Base-by-base conservation (phyloP, 2,113 vertebrate species). In the Corapipo altera region DNA sequence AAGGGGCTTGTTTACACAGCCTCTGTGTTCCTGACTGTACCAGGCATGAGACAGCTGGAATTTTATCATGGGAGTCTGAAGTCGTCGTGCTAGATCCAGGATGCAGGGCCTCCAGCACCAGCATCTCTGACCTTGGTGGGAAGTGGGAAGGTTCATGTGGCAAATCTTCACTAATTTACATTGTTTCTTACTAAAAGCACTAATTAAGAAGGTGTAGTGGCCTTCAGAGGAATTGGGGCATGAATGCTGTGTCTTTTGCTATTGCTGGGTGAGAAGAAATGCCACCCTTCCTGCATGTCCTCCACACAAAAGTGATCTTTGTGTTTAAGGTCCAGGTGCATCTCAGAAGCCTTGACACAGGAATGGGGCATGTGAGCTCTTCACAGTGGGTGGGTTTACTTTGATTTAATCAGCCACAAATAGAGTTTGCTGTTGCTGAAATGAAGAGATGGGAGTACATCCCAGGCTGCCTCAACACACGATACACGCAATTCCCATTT, bases 21-120 rank as follows among this genome's bases (percentile, higher is more conserved):
- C 6, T 48, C 43, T 0, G 0, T 6, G 1, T 39, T 80, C 59
- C 61, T 88, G 91, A 18, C 13, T 30, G 33, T 6, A 30, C 1
- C 4, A 67, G 78, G 44, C 44, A 5, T 0, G 70, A 82, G 52
- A 10, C 33, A 20, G 54, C 3, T 1, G 6, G 57, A 49, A 33
- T 61, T 59, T 46, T 55, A 15, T 54, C 32, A 1, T 4, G 77
- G 81, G 59, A 91, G 79, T 32, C 48, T 77, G 78, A 33, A 73
- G 65, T 10, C 32, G 7, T 0, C 37, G 21, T 39, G 41, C 37
- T 41, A 73, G 16, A 49, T 83, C 62, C 32, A 13, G 52, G 62
- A 16, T 26, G 6, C n/a, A 66, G 55, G 20, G 20, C 12, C 2
- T 28, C 4, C 30, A 30, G 67, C 24, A 32, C 37, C 73, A 46